phyloP scores from a whole-genome alignment of 2,888 invertebrate genomes.

The Perithous albicinctus region DNA sequence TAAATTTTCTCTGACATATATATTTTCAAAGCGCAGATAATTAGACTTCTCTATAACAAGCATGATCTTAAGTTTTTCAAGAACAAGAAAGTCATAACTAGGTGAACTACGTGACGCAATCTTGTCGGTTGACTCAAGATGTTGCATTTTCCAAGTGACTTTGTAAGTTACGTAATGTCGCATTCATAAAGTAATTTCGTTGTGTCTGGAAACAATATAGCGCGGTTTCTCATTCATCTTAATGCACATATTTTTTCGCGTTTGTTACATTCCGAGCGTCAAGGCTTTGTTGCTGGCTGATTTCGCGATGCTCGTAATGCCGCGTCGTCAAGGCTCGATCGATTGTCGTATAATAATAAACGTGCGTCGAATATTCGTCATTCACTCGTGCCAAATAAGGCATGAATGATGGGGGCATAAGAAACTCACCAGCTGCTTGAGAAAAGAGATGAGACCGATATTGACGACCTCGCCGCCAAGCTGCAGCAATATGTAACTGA shows the following conservation, averaged over 20 bases:
- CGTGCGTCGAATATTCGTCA: slow-evolving; percentile 19
- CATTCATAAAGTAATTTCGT: slow-evolving; percentile 12
- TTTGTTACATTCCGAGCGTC: not conserved
- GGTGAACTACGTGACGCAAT: slow-evolving; percentile 32
- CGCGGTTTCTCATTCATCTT: not conserved
- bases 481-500: slow-evolving; percentile 95
- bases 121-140: slow-evolving; percentile 1
- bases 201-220: not conserved
- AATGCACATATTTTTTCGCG: not conserved
- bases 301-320: not conserved
- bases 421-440: slow-evolving; percentile 93
- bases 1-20: not conserved
- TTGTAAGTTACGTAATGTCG: not conserved
- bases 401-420: slow-evolving; percentile 8
- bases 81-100: not conserved
- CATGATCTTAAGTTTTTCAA: not conserved
- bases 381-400: not conserved
- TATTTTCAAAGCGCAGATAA: not conserved
- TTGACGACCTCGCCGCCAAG: slow-evolving; percentile 98
- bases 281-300: too few relatives aligned
- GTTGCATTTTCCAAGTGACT: slow-evolving; percentile 9
- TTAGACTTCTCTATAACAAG: not conserved
- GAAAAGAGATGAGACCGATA: slow-evolving; percentile 95
- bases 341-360: not conserved
- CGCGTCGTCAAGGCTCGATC: not conserved